A percentile compares a stretch with the other conserved stretches of the same genome.
Evolutionary conservation across 2,113 vertebrate species (phyloP).

Genomic region (Bufo gargarizans): DNA sequence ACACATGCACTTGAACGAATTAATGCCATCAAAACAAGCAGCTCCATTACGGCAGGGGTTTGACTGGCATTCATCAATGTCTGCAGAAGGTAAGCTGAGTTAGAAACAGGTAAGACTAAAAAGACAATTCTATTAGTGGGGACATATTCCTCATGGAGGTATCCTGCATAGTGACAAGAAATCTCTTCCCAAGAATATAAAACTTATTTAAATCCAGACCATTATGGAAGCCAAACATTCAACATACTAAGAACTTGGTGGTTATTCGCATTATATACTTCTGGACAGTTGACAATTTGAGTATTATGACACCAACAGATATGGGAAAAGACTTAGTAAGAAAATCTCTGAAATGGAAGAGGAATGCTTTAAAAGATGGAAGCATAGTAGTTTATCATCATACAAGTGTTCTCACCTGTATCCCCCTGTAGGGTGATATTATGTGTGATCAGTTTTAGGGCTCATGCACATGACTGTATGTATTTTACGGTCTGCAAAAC

Average conservation of each 20-base stretch:
- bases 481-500: too few species aligned
- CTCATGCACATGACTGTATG: too few species aligned
- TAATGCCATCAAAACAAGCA: slow-evolving; percentile 87
- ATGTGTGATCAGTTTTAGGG: too few species aligned
- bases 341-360: not conserved
- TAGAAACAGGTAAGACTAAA: not conserved
- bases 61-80: slow-evolving; percentile 93
- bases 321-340: not conserved
- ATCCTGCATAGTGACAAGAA: not conserved
- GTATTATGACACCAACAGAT: not conserved
- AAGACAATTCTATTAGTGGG: not conserved
- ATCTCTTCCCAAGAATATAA: not conserved
- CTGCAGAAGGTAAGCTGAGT: slow-evolving; percentile 67
- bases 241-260: not conserved
- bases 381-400: not conserved
- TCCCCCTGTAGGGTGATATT: too few species aligned
- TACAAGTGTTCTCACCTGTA: too few species aligned
- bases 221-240: not conserved
- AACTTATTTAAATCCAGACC: not conserved
- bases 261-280: not conserved
- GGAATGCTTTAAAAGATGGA: not conserved
- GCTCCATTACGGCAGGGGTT: slow-evolving; percentile 94
- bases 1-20: slow-evolving; percentile 87
- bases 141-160: not conserved
- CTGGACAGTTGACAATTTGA: not conserved